These are phyloP conservation scores for Temnopleurus reevesii DNA, from an alignment of 53 echinoderm and acorn worm genomes.

Conservation along the genomic window DNA sequence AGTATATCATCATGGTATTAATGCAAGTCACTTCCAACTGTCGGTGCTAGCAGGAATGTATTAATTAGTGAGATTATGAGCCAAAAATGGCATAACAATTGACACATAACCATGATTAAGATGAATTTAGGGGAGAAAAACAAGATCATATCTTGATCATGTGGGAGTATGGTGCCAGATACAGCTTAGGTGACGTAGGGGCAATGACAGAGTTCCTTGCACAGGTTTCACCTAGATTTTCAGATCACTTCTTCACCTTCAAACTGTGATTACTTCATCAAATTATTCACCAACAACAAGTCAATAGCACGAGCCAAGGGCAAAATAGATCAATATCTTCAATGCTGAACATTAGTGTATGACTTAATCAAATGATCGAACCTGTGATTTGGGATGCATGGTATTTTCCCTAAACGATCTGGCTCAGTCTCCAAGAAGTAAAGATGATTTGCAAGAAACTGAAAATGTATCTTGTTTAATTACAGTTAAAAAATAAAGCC, in stretches of 20 bases:
- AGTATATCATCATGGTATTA: neutral
- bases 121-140: neutral
- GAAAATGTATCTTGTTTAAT: neutral
- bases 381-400: too few relatives aligned
- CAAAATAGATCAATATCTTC: neutral
- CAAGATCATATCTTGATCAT: neutral
- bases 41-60: constrained; percentile 1
- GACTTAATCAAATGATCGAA: neutral
- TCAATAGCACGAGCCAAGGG: neutral
- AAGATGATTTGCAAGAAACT: neutral
- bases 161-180: neutral
- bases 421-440: too few relatives aligned
- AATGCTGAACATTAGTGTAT: neutral
- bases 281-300: neutral
- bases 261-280: neutral
- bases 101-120: neutral
- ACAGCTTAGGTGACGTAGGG: neutral
- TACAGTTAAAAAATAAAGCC: neutral
- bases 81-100: neutral
- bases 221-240: neutral
- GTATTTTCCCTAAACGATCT: too few relatives aligned
- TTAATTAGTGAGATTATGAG: neutral
- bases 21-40: neutral
- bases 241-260: neutral
- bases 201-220: neutral